Percentiles rank a stretch among this genome's conserved stretches.
phyloP scores from a whole-genome alignment of 2,113 vertebrate genomes.

The Pollimyrus isidori region DNA sequence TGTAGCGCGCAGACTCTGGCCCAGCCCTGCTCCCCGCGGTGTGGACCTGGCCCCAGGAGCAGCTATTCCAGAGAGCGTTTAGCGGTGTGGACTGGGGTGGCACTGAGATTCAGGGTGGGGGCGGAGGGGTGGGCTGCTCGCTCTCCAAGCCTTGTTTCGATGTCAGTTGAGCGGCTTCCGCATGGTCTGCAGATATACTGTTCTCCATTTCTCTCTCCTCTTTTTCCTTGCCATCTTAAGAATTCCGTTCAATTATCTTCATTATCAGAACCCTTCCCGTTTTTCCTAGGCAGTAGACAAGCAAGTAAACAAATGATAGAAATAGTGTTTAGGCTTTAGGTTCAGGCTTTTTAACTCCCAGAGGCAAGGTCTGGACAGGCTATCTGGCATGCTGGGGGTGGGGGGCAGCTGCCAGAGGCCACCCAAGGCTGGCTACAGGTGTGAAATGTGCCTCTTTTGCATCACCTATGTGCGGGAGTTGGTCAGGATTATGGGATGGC shows the following conservation, averaged over 20 bases:
- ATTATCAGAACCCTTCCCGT: background rate
- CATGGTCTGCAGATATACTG: background rate
- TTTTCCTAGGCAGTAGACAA: background rate
- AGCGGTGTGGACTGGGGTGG: background rate
- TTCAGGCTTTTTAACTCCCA: too few relatives aligned
- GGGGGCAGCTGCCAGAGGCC: background rate
- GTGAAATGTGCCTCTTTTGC: background rate
- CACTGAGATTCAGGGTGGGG: background rate
- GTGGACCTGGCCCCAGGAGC: background rate
- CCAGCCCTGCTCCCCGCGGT: background rate
- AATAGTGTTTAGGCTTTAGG: background rate
- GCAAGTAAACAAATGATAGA: background rate
- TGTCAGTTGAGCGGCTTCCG: background rate
- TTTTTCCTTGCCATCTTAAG: background rate
- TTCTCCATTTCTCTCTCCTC: background rate
- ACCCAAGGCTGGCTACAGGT: background rate
- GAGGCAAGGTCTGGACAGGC: background rate
- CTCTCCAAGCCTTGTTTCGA: background rate
- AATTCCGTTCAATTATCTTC: background rate
- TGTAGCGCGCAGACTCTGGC: slow-evolving; percentile 10
- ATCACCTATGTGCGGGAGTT: background rate
- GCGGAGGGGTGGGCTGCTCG: background rate
- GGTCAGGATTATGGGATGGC: background rate
- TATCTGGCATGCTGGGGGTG: background rate
- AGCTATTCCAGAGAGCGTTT: background rate